phyloP scores from a whole-genome alignment of 2,113 vertebrate species.

The Leucosticte australis region DNA sequence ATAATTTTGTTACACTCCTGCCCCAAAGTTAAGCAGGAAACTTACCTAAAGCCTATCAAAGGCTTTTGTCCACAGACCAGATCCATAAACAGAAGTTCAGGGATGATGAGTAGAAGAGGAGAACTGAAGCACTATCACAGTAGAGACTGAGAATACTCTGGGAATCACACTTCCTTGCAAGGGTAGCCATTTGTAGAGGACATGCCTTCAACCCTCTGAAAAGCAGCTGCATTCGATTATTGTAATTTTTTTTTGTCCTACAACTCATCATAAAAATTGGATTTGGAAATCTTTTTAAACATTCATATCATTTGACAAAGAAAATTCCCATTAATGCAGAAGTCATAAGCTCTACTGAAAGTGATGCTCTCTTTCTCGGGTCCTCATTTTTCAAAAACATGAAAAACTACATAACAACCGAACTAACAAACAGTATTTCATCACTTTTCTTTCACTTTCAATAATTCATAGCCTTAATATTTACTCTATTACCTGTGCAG shows the following conservation, averaged over 20 bases:
- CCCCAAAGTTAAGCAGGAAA: neutral
- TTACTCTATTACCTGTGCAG: slow-evolving; percentile 91
- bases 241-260: neutral
- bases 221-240: neutral
- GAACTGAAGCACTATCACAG: neutral
- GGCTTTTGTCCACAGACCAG: neutral
- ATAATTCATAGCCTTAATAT: slow-evolving; percentile 95
- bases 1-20: neutral
- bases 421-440: slow-evolving; percentile 87
- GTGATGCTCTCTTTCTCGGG: neutral
- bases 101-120: neutral
- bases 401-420: slow-evolving; percentile 58
- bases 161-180: neutral
- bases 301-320: slow-evolving; percentile 24
- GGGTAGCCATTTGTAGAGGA: neutral
- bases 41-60: neutral
- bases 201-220: neutral
- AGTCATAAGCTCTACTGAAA: neutral
- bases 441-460: slow-evolving; percentile 81
- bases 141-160: neutral
- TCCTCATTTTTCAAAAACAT: slow-evolving; percentile 55
- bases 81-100: neutral
- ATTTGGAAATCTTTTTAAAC: slow-evolving; percentile 37
- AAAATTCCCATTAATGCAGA: slow-evolving; percentile 26
- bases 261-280: neutral